Conservation (phyloP, 2,113 vertebrate genomes). For the Xiphias gladius region DNA sequence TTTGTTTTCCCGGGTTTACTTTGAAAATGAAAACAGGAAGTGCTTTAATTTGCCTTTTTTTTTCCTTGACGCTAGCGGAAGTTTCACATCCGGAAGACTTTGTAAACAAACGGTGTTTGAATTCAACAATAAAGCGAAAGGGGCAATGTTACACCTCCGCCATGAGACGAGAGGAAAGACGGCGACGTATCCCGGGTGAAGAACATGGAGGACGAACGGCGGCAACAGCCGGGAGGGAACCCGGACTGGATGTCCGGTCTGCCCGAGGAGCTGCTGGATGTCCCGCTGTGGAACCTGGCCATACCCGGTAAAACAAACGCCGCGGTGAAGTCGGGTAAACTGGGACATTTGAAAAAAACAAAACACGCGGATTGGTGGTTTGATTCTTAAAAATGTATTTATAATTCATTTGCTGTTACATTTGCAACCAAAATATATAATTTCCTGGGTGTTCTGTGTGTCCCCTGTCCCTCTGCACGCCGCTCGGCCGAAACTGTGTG, state of each 20-base stretch:
- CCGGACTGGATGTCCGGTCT: slow-evolving; percentile 77
- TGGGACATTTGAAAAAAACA: not conserved
- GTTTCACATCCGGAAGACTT: slow-evolving; percentile 1
- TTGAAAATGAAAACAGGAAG: slow-evolving; percentile 3
- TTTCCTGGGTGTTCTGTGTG: not conserved
- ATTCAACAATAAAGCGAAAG: not conserved
- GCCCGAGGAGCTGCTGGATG: slow-evolving; percentile 61
- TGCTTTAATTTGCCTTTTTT: too few relatives aligned
- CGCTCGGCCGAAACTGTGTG: not conserved
- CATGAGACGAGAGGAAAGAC: accelerated
- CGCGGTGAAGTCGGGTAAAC: too few relatives aligned
- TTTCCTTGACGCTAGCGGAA: not conserved
- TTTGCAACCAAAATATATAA: too few relatives aligned
- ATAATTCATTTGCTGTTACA: not conserved
- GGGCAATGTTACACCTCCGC: too few relatives aligned
- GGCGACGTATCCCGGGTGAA: accelerated
- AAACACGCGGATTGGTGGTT: not conserved
- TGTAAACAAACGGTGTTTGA: slow-evolving; percentile 28
- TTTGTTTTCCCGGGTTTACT: slow-evolving; percentile 22
- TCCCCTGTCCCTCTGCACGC: not conserved
- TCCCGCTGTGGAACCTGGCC: slow-evolving; percentile 75
- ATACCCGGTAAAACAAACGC: slow-evolving; percentile 63
- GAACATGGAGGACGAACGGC: slow-evolving; percentile 36
- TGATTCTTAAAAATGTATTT: not conserved
- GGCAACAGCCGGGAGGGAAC: not conserved